Evolutionary conservation across 1,140 invertebrate species (phyloP).

Genomic region (Portunus trituberculatus): DNA sequence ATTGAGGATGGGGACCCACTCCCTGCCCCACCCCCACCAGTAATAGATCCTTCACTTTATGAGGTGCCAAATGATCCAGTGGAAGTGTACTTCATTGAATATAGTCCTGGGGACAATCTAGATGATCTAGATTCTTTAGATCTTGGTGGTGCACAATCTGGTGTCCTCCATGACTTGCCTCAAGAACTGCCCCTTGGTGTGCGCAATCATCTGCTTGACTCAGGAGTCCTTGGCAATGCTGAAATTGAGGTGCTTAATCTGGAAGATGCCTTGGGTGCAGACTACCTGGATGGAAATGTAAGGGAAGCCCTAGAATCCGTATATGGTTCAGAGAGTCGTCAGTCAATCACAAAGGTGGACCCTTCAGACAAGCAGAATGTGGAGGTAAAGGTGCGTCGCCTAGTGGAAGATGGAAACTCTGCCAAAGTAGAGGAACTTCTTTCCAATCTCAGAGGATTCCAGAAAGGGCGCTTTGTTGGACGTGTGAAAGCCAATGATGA

Average conservation of each 20-base stretch:
- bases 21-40: conserved; percentile 67
- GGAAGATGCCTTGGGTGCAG: conserved; percentile 66
- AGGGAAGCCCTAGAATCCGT: conserved; percentile 68
- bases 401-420: conserved; percentile 29
- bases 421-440: conserved; percentile 46
- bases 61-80: conserved; percentile 69
- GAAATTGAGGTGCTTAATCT: conserved; percentile 75
- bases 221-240: conserved; percentile 73
- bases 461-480: conserved; percentile 67
- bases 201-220: conserved; percentile 65
- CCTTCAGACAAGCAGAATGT: conserved; percentile 53
- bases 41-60: conserved; percentile 73
- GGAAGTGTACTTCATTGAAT: conserved; percentile 77
- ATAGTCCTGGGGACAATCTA: conserved; percentile 71
- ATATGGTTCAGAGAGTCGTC: conserved; percentile 71
- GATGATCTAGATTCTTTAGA: conserved; percentile 65
- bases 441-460: conserved; percentile 30
- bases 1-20: conserved; percentile 75
- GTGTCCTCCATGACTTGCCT: conserved; percentile 73
- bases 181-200: conserved; percentile 70
- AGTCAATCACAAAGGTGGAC: conserved; percentile 40
- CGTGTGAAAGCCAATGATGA: conserved; percentile 64
- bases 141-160: conserved; percentile 68
- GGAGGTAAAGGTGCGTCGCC: conserved; percentile 62
- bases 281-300: conserved; percentile 56